Evolutionary conservation across 2,113 vertebrate species (phyloP).

Genomic region (Tenrec ecaudatus): DNA sequence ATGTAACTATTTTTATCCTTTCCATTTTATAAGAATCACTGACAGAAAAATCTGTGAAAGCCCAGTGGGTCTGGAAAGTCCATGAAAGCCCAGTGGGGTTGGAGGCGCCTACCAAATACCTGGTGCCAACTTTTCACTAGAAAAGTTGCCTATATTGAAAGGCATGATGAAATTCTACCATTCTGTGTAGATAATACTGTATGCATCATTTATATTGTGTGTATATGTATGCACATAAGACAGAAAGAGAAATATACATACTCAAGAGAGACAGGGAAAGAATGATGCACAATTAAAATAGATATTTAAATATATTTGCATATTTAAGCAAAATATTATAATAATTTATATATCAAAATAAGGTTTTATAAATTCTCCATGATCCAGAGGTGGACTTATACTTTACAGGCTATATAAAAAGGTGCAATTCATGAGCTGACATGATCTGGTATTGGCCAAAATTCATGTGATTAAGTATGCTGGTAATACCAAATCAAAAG

Average conservation of each 20-base stretch:
- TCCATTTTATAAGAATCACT: slow-evolving; percentile 7
- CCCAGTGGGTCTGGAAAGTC: neutral
- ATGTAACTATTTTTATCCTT: slow-evolving; percentile 22
- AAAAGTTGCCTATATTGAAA: neutral
- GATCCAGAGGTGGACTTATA: neutral
- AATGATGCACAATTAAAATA: neutral
- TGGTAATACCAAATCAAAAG: too few relatives aligned
- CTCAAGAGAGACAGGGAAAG: neutral
- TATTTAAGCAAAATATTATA: neutral
- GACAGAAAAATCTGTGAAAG: neutral
- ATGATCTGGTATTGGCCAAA: too few relatives aligned
- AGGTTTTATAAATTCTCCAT: neutral
- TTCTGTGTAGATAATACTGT: neutral
- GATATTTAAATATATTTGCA: neutral
- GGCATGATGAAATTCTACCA: neutral
- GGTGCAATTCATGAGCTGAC: too few relatives aligned
- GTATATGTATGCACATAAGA: neutral
- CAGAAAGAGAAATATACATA: neutral
- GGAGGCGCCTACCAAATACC: neutral
- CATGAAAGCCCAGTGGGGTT: neutral
- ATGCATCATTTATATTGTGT: neutral
- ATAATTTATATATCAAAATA: neutral
- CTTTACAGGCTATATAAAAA: neutral
- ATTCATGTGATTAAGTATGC: too few relatives aligned
- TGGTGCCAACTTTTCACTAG: neutral